A percentile compares a stretch with the other conserved stretches of the same genome.
These are phyloP conservation scores for Typhlichthys eigenmanni DNA, from an alignment of 2,797 vertebrate species.

Conservation along the genomic window DNA sequence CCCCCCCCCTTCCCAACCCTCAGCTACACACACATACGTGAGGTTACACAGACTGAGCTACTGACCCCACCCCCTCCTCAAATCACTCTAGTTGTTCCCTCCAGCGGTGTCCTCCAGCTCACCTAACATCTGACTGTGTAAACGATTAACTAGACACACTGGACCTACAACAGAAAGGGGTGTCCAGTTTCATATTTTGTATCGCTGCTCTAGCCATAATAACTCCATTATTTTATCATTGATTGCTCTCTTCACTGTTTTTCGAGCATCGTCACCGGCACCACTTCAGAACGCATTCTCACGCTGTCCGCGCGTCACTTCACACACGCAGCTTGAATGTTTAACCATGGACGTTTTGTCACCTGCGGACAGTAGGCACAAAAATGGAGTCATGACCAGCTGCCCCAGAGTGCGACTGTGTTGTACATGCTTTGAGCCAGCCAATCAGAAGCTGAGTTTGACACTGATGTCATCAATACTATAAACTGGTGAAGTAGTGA, in stretches of 20 bases:
- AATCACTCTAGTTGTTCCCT: slow-evolving; percentile 3
- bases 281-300: slow-evolving; percentile 39
- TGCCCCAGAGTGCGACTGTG: slow-evolving; percentile 34
- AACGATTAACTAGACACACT: slow-evolving; percentile 63
- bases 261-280: slow-evolving; percentile 52
- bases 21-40: slow-evolving; percentile 32
- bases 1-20: slow-evolving; percentile 25
- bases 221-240: slow-evolving; percentile 71
- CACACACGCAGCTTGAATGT: slow-evolving; percentile 11
- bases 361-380: slow-evolving; percentile 54
- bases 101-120: slow-evolving; percentile 24
- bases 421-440: slow-evolving; percentile 47
- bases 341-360: slow-evolving; percentile 48
- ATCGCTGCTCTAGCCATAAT: slow-evolving; percentile 76
- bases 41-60: slow-evolving; percentile 55
- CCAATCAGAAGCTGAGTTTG: slow-evolving; percentile 50
- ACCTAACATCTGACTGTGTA: slow-evolving; percentile 34
- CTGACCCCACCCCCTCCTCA: slow-evolving; percentile 32
- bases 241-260: slow-evolving; percentile 66
- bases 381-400: slow-evolving; percentile 34
- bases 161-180: slow-evolving; percentile 67
- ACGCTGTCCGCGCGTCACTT: slow-evolving; percentile 23
- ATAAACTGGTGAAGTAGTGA: no score
- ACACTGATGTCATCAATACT: slow-evolving; percentile 8
- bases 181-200: slow-evolving; percentile 74